phyloP scores from a whole-genome alignment of 2,797 vertebrate genomes.

The Apodemus agrarius region DNA sequence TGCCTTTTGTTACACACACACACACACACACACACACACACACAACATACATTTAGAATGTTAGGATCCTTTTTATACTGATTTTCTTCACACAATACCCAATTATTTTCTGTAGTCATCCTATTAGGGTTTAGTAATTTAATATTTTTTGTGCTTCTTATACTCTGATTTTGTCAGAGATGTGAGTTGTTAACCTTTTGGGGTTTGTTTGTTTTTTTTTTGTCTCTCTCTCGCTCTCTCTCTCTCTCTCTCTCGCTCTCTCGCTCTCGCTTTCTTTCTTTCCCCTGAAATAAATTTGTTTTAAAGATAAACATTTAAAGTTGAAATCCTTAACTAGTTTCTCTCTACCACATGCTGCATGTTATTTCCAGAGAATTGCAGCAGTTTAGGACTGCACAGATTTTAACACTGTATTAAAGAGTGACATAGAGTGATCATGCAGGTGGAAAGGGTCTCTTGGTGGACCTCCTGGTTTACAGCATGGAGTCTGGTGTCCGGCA shows the following conservation, averaged over 20 bases:
- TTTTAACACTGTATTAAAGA: not conserved
- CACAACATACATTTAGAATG: not conserved
- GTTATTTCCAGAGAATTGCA: slow-evolving; percentile 18
- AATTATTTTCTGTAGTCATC: slow-evolving; percentile 16
- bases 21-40: not conserved
- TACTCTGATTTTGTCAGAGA: not conserved
- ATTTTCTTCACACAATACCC: not conserved
- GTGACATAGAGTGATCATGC: not conserved
- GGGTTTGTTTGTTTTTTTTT: not conserved
- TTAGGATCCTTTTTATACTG: slow-evolving; percentile 44
- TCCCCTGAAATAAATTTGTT: not conserved
- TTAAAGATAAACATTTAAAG: slow-evolving; percentile 28
- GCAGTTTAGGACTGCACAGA: not conserved
- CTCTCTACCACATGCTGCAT: not conserved
- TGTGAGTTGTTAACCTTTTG: not conserved
- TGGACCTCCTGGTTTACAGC: not conserved
- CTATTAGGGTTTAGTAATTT: slow-evolving; percentile 33
- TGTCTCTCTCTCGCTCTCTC: slow-evolving; percentile 1
- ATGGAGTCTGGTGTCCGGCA: not conserved
- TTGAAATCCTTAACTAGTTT: slow-evolving; percentile 25
- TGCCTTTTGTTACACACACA: not conserved
- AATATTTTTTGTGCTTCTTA: not conserved
- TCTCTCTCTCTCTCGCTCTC: no score
- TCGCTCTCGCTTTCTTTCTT: no score
- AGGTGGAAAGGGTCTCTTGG: not conserved